Conservation (phyloP, 1,140 invertebrate species). For the Archivesica marissinica region DNA sequence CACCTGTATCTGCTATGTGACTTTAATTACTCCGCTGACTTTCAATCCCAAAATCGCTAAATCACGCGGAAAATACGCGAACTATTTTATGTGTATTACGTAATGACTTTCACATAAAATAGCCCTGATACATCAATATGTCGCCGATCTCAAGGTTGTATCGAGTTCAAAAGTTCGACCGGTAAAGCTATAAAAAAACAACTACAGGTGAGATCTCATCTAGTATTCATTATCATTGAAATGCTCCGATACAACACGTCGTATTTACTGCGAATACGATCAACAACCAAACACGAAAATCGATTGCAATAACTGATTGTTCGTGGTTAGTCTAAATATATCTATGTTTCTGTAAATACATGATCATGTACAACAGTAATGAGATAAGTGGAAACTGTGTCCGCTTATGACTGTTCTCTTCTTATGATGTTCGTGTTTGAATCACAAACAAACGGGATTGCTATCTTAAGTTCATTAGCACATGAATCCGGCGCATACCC, state of each 20-base stretch:
- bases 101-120: conserved; percentile 15
- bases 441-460: no score
- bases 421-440: no score
- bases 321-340: no score
- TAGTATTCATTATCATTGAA: not conserved
- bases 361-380: no score
- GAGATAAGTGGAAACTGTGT: no score
- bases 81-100: conserved; percentile 38
- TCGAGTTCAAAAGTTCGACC: conserved; percentile 29
- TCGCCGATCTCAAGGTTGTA: not conserved
- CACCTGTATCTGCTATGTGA: not conserved
- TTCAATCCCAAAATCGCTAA: not conserved
- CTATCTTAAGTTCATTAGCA: no score
- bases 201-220: not conserved
- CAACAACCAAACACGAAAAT: not conserved
- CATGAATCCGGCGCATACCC: no score
- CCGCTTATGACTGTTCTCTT: no score
- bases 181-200: not conserved
- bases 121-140: not conserved
- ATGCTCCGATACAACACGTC: not conserved
- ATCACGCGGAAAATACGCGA: not conserved
- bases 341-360: no score
- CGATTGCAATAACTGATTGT: no score
- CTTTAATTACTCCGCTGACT: not conserved
- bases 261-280: not conserved